Base-by-base conservation (phyloP, 2,888 invertebrate species). In the Rambutsinella grinnellia region DNA sequence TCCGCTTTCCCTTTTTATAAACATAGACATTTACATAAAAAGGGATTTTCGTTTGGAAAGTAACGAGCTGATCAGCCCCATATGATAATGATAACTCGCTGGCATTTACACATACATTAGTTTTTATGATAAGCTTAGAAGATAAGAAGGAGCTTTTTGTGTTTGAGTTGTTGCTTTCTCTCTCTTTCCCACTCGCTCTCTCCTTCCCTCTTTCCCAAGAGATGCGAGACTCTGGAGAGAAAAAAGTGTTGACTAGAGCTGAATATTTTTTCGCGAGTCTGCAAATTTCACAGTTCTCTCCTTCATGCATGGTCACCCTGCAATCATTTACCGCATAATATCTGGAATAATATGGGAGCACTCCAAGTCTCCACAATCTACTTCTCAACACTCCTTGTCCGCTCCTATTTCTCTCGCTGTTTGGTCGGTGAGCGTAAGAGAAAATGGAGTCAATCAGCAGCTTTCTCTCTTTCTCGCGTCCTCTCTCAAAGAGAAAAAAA, bases 361-460 rank as follows among this genome's bases (percentile, higher is more conserved):
- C 36, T 36, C 36, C n/a, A n/a, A 36, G 6, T 36, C 36, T 36
- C 36, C 36, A 36, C 36, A 36, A 36, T 36, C 36, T 13, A 36
- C 36, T 5, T 8, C 36, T 36, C 6, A 36, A 36, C 5, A 13
- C 36, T 36, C 13, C 13, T 36, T 36, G 5, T 36, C 36, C 36
- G 6, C 13, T 36, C 36, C 36, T 13, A 8, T 36, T 36, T 8
- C 36, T 36, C 13, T n/a, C n/a, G n/a, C n/a, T n/a, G n/a, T n/a
- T 21, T 62, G 51, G 19, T 62, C 51, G 15, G 26, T 27, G 47
- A 61, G 61, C 47, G 47, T 46, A 24, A 13, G n/a, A 61, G 47
- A 23, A 47, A 47, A 61, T 61, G 49, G 62, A 62, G 62, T 62
- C 62, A 62, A 62, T 62, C 62, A 62, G 28, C 17, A 28, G 49